These are phyloP conservation scores for Lamellibrachia columna DNA, from an alignment of 2,888 invertebrate species.

Conservation along the genomic window DNA sequence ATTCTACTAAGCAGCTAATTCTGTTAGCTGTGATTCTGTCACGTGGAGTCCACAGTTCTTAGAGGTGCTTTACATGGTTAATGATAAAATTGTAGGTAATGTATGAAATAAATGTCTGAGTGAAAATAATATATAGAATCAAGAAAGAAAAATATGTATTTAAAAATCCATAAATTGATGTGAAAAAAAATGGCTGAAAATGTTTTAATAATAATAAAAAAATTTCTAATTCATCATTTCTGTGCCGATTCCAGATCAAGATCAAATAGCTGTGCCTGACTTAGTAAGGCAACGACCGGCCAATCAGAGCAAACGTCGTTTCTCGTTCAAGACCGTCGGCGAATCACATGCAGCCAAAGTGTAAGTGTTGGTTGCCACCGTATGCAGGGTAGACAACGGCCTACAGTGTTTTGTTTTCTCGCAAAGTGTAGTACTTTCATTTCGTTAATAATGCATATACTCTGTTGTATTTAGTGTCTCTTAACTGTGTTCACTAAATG, in stretches of 20 bases:
- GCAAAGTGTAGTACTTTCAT: not conserved
- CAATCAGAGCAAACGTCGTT: conserved; percentile 39
- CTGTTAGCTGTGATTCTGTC: too few species aligned
- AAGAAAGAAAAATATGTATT: too few species aligned
- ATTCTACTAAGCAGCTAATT: too few species aligned
- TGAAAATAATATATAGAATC: too few species aligned
- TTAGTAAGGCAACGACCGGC: not conserved
- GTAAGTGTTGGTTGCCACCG: conserved; percentile 29
- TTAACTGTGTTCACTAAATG: not conserved
- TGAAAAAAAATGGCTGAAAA: too few species aligned
- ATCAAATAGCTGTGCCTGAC: conserved; percentile 39
- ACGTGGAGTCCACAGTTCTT: too few species aligned
- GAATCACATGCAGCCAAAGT: conserved; percentile 38
- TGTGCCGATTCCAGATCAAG: conserved; percentile 33
- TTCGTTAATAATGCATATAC: not conserved
- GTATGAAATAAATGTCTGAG: too few species aligned
- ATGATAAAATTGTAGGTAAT: too few species aligned
- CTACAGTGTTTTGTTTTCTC: not conserved
- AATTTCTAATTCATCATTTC: too few species aligned
- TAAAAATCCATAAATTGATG: too few species aligned
- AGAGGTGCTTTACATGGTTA: too few species aligned
- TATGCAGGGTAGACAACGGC: not conserved
- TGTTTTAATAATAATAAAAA: too few species aligned
- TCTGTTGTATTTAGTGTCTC: not conserved
- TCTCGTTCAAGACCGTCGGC: conserved; percentile 41